Conservation (phyloP, 2,888 invertebrate genomes). For the Ferrisia virgata region DNA sequence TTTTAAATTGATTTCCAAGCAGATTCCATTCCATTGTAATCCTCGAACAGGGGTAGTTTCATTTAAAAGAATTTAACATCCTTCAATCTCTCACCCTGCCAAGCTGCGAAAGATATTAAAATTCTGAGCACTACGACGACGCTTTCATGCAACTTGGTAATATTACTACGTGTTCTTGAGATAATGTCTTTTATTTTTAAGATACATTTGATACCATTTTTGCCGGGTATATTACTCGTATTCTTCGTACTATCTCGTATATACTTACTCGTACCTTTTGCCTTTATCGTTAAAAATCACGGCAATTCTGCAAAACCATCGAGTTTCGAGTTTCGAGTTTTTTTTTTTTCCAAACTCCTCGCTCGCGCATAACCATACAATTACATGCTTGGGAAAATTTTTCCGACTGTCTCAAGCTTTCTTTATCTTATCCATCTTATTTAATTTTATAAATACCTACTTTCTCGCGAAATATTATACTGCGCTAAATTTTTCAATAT, state of each 20-base stretch:
- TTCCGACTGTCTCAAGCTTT: not conserved
- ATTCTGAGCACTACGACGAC: slow-evolving; percentile 28
- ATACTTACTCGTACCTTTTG: not conserved
- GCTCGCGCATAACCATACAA: not conserved
- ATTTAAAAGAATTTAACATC: slow-evolving; percentile 35
- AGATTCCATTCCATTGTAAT: slow-evolving; percentile 43
- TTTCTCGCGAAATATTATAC: not conserved
- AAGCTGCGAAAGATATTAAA: slow-evolving; percentile 33
- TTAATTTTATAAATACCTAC: not conserved
- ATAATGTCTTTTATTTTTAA: slow-evolving; percentile 10
- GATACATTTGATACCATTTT: slow-evolving; percentile 1
- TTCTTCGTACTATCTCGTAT: not conserved
- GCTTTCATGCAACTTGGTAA: slow-evolving; percentile 19
- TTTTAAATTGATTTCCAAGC: slow-evolving; percentile 41
- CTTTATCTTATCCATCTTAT: not conserved
- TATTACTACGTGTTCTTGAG: slow-evolving; percentile 18
- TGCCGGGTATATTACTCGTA: not conserved
- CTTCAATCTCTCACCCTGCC: slow-evolving; percentile 2
- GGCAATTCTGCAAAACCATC: not conserved
- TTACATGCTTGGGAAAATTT: not conserved
- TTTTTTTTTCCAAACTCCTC: too few relatives aligned
- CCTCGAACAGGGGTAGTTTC: slow-evolving; percentile 30
- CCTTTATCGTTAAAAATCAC: not conserved
- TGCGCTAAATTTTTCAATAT: not conserved
- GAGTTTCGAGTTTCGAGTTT: too few relatives aligned